A percentile compares a stretch with the other conserved stretches of the same genome.
phyloP scores from a whole-genome alignment of 2,888 invertebrate genomes.

The Metopia argyrocephala region DNA sequence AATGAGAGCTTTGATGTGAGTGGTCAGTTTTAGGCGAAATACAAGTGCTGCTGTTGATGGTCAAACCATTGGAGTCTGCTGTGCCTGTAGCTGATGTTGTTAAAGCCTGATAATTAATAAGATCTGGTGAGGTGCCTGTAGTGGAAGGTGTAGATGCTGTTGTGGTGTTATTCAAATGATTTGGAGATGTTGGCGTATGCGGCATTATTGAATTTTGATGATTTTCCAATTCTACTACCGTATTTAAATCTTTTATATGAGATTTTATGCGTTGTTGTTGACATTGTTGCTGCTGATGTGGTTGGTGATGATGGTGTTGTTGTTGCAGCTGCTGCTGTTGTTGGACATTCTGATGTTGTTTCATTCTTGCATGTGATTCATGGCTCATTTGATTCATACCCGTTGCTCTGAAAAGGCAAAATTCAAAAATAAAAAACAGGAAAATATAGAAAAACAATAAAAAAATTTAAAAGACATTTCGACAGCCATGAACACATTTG shows the following conservation, averaged over 20 bases:
- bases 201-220: constrained; percentile 68
- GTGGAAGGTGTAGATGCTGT: constrained; percentile 70
- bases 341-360: constrained; percentile 70
- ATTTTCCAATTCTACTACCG: constrained; percentile 69
- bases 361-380: constrained; percentile 76
- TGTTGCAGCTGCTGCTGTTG: constrained; percentile 69
- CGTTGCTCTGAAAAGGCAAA: constrained; percentile 66
- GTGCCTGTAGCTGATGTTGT: constrained; percentile 25
- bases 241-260: constrained; percentile 65
- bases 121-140: constrained; percentile 76
- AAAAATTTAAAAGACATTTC: constrained; percentile 7
- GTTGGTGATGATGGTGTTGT: constrained; percentile 62
- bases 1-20: constrained; percentile 28
- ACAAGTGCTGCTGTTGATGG: constrained; percentile 39
- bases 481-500: constrained; percentile 4
- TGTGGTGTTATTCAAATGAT: constrained; percentile 46
- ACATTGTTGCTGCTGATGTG: constrained; percentile 65
- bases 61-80: constrained; percentile 20
- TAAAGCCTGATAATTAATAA: constrained; percentile 69
- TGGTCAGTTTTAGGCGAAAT: constrained; percentile 63
- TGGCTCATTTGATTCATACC: constrained; percentile 76
- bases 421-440: not conserved
- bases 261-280: constrained; percentile 65
- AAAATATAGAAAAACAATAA: constrained; percentile 2
- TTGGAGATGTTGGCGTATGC: constrained; percentile 59